Evolutionary conservation across 2,113 vertebrate species (phyloP).

Genomic region (Elephantulus edwardii): DNA sequence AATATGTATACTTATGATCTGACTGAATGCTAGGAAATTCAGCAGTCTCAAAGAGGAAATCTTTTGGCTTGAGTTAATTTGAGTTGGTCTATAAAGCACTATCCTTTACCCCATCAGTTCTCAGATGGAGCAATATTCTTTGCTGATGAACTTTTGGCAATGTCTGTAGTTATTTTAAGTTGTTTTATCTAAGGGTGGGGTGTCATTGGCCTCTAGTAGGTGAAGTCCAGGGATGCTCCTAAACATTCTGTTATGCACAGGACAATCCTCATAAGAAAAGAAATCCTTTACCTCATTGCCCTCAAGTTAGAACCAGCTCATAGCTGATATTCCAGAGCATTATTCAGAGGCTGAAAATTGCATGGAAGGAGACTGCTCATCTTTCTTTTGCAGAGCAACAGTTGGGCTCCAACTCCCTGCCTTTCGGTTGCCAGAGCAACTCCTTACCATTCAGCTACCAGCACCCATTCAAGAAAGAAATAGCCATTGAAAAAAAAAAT

Average conservation of each 20-base stretch:
- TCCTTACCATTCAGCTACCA: too few relatives aligned
- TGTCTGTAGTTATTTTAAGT: neutral
- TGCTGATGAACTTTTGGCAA: neutral
- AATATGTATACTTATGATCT: neutral
- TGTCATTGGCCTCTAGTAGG: fast-evolving
- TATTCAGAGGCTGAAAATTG: too few relatives aligned
- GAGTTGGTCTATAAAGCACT: neutral
- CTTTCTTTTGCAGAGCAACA: too few relatives aligned
- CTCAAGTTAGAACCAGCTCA: too few relatives aligned
- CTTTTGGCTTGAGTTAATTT: neutral
- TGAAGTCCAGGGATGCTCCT: neutral
- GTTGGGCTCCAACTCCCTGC: too few relatives aligned
- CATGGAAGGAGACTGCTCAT: too few relatives aligned
- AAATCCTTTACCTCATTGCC: too few relatives aligned
- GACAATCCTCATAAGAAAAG: neutral
- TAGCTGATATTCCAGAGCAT: too few relatives aligned
- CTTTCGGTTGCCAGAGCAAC: too few relatives aligned
- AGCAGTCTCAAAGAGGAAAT: neutral
- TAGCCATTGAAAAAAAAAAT: too few relatives aligned
- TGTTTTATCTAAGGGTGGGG: neutral
- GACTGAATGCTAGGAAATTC: neutral
- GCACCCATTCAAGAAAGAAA: too few relatives aligned
- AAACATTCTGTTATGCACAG: fast-evolving
- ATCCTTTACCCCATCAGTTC: neutral
- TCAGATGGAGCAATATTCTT: neutral